Evolutionary conservation across 2,797 vertebrate species (phyloP), one percentile per base, ranked within the genome.

Genomic region (Furcifer pardalis): DNA sequence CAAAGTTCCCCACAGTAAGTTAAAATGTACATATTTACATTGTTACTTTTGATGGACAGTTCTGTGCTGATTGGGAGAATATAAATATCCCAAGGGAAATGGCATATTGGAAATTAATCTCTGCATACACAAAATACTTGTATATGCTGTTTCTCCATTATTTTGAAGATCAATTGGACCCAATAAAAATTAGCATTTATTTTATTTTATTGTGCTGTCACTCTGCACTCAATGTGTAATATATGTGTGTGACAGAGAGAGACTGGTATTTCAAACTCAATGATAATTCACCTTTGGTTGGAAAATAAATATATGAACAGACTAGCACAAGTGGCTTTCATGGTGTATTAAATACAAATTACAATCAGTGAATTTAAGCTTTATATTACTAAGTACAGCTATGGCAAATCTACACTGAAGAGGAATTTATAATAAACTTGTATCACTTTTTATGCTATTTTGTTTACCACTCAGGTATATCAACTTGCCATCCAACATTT

Each of bases 41-140:
- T 92, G 90, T 94, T 96, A 94, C 89, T 96, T 96, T 95, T 96
- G 95, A 96, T 93, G 92, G 95, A 96, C 95, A 96, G 95, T 95
- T 96, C 92, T 94, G 90, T 93, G 90, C 93, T 96, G 95, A 96
- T 95, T 96, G 94, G 94, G 94, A 95, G 95, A 95, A 96, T 96
- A 95, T 95, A 95, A 94, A 95, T 95, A 92, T 96, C 95, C 94
- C 96, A 92, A 90, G 95, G 94, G 96, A 96, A 91, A 89, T 68
- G 68, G 89, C 0, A 46, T 95, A 92, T 93, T 95, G 95, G 94
- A 96, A 96, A 96, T 96, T 96, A 96, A 95, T 93, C 91, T 95
- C 94, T 91, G 92, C 91, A 93, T 94, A 91, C 90, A 93, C 91
- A 94, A 95, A 95, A 95, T 92, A 93, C 87, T 93, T 91, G 86